A percentile compares a stretch with the other conserved stretches of the same genome.
Evolutionary conservation across 2,113 vertebrate species (phyloP).

Genomic region (Passerina amoena): DNA sequence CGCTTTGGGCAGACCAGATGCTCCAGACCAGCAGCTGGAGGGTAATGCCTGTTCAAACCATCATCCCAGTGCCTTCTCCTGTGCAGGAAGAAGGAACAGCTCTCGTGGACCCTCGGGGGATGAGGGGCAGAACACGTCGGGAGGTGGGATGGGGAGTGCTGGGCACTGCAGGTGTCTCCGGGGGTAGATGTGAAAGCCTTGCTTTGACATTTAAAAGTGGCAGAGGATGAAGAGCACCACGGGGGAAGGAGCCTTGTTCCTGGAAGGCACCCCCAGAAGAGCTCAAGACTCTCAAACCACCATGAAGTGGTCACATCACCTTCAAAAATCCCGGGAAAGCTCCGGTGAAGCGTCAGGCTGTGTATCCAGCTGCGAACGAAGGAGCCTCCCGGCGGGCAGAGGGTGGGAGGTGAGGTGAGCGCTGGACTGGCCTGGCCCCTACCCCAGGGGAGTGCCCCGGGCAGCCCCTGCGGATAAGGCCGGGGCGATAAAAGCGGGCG

Average conservation of each 20-base stretch:
- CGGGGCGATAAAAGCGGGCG: background rate
- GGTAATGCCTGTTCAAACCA: background rate
- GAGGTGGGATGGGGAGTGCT: background rate
- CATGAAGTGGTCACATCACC: background rate
- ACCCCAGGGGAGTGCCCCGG: background rate
- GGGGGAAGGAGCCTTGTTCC: background rate
- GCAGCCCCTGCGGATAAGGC: background rate
- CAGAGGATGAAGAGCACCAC: background rate
- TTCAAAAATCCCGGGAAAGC: background rate
- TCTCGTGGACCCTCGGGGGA: fast-evolving
- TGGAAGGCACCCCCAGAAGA: background rate
- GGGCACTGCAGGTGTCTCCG: background rate
- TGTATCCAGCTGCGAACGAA: fast-evolving
- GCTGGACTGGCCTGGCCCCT: background rate
- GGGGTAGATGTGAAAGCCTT: background rate
- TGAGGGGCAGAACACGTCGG: fast-evolving
- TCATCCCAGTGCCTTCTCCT: background rate
- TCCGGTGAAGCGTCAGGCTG: background rate
- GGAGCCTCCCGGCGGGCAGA: background rate
- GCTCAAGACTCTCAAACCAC: background rate
- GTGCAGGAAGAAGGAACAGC: background rate
- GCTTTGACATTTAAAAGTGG: background rate
- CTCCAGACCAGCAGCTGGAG: background rate
- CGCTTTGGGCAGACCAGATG: background rate
- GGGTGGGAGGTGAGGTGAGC: background rate